phyloP scores from a whole-genome alignment of 2,113 vertebrate species.

The Pluvianellus socialis region DNA sequence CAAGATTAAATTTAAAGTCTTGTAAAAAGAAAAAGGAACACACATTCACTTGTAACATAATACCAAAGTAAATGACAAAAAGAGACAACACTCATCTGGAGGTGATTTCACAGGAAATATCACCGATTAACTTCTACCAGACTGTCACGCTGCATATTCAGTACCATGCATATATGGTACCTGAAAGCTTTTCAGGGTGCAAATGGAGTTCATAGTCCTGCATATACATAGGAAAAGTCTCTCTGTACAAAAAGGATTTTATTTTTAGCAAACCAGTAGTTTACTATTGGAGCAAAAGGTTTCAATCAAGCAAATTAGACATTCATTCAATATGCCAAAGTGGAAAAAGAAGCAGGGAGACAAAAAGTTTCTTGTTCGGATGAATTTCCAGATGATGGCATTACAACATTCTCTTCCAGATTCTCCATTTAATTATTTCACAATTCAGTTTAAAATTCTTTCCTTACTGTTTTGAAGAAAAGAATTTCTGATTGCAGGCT shows the following conservation, averaged over 20 bases:
- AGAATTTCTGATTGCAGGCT: neutral
- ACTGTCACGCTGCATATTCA: neutral
- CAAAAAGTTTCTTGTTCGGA: neutral
- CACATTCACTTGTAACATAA: neutral
- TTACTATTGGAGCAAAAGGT: neutral
- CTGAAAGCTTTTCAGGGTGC: neutral
- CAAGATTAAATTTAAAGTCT: neutral
- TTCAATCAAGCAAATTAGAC: neutral
- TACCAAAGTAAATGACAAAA: neutral
- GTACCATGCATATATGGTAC: neutral
- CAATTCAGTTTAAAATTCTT: neutral
- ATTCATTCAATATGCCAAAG: neutral
- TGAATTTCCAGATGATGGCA: neutral
- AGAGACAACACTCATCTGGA: neutral
- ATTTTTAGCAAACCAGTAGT: neutral
- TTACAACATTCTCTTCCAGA: neutral
- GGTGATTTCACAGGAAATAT: neutral
- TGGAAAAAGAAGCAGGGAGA: neutral
- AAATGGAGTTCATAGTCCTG: neutral
- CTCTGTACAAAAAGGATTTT: neutral
- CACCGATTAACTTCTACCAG: neutral
- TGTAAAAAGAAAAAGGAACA: neutral
- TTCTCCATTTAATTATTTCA: neutral
- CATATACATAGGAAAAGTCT: neutral
- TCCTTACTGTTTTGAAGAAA: neutral